phyloP scores from a whole-genome alignment of 2,113 vertebrate genomes.

The Fulica atra region DNA sequence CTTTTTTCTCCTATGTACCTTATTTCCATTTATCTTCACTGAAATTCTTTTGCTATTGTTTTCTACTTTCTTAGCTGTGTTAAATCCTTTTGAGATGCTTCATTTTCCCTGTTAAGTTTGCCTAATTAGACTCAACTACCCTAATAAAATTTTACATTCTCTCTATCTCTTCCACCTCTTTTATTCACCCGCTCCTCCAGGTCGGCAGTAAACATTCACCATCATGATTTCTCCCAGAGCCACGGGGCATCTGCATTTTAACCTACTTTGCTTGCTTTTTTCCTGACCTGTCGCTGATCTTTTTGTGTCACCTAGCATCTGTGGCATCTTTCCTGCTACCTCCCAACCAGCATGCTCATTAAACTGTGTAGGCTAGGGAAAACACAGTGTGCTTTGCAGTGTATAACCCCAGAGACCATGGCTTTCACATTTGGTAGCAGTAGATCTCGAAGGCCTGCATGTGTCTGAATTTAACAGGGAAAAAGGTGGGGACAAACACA shows the following conservation, averaged over 20 bases:
- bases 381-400: not conserved
- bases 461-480: not conserved
- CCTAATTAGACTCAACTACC: not conserved
- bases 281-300: not conserved
- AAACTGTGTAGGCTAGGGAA: not conserved
- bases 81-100: not conserved
- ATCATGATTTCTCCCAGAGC: not conserved
- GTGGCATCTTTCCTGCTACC: not conserved
- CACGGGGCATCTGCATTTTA: not conserved
- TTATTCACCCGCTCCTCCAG: not conserved
- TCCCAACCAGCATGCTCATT: not conserved
- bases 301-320: not conserved
- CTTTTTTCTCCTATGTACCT: not conserved
- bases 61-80: not conserved
- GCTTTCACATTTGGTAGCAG: not conserved
- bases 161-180: not conserved
- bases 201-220: not conserved
- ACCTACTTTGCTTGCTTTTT: not conserved
- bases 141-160: not conserved
- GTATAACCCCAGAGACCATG: not conserved
- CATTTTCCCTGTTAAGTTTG: not conserved
- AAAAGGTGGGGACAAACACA: not conserved
- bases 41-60: not conserved
- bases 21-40: not conserved
- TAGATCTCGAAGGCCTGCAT: not conserved